Base-by-base conservation (phyloP, 2,113 vertebrate genomes). In the Leucopsar rothschildi region DNA sequence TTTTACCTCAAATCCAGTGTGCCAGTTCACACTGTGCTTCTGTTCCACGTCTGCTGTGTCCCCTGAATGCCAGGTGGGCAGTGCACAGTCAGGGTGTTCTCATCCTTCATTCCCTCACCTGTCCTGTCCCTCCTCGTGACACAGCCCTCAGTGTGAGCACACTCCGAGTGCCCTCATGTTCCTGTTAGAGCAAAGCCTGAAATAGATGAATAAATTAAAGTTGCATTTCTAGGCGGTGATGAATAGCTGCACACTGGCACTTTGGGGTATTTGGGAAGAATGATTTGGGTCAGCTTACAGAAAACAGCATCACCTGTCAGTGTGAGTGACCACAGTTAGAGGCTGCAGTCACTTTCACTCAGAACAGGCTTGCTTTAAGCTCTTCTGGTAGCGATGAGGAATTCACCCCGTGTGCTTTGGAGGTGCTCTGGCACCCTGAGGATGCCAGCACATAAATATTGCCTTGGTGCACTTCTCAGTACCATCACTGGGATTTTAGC, bases 61-160 rank as follows among this genome's bases (percentile, higher is more conserved):
- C n/a, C 10, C 13, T 56, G 6, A 47, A 3, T 42, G n/a, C 28
- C n/a, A 23, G 7, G 10, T 1, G 4, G 11, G 3, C 59, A 37
- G 1, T 12, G 71, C 37, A 35, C 50, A 22, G 11, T n/a, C 60
- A 27, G 8, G 22, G 1, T 70, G 39, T 44, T 44, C 40, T 9
- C 72, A 22, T n/a, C 70, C 52, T 57, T 61, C n/a, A 40, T 52
- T 19, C 35, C 23, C 1, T 1, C 0, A 0, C 49, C 55, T 88
- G 20, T 92, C 56, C 37, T 81, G 40, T 35, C 20, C 22, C 29
- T 27, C 24, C 18, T 44, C 12, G 2, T 13, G 11, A 18, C 63
- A 18, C 63, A 63, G 4, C 17, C 53, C 52, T 57, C 14, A 1
- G 15, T 31, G 37, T 68, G 64, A 64, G 35, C 27, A 24, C 49